Percentiles rank a stretch among this genome's conserved stretches.
These are phyloP conservation scores for Lasioglossum villosulum DNA, from an alignment of 2,888 invertebrate species.

Conservation along the genomic window DNA sequence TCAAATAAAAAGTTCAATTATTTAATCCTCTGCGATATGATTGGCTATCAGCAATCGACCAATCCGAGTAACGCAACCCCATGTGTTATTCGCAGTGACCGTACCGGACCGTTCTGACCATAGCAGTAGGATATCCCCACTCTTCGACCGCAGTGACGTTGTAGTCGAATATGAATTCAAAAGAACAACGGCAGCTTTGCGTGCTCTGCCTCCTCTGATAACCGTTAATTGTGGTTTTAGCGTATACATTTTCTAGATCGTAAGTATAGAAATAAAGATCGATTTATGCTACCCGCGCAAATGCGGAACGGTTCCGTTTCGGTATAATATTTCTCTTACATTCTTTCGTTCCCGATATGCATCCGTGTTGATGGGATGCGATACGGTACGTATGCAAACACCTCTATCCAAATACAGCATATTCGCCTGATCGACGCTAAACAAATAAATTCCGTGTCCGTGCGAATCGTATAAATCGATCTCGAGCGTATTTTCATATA, in stretches of 20 bases:
- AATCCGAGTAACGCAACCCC: background rate
- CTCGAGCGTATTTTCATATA: background rate
- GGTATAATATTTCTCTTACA: too few relatives aligned
- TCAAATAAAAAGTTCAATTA: too few relatives aligned
- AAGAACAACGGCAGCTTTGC: slow-evolving; percentile 31
- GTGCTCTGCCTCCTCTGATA: background rate
- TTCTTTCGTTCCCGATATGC: too few relatives aligned
- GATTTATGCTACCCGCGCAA: background rate
- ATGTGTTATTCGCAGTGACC: too few relatives aligned
- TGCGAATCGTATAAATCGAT: background rate
- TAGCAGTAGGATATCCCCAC: too few relatives aligned
- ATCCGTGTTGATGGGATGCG: too few relatives aligned
- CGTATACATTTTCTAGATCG: background rate
- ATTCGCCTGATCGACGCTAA: background rate
- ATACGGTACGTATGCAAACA: background rate
- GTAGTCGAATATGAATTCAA: slow-evolving; percentile 49
- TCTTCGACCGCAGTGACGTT: slow-evolving; percentile 11
- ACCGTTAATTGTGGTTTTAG: slow-evolving; percentile 33
- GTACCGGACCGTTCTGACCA: too few relatives aligned
- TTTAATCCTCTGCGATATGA: too few relatives aligned
- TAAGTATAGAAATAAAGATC: background rate
- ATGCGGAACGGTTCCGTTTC: background rate
- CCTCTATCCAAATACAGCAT: background rate
- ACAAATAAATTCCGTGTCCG: background rate
- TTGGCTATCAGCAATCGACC: background rate